Conservation (phyloP, 2,888 invertebrate species). For the Poecilobothrus nobilitatus region DNA sequence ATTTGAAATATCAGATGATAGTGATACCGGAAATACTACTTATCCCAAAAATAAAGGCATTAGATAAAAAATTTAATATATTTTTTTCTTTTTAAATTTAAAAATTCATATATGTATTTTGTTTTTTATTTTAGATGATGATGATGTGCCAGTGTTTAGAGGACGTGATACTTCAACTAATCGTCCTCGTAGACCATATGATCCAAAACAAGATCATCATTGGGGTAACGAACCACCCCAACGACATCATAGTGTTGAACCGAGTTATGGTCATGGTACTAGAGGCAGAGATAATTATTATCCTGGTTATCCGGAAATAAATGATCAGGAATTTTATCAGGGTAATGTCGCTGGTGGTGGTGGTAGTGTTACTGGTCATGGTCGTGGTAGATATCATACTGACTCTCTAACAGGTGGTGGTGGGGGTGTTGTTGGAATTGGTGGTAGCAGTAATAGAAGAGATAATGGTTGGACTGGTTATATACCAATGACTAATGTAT, state of each 20-base stretch:
- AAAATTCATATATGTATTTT: too few relatives aligned
- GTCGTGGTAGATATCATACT: slow-evolving; percentile 26
- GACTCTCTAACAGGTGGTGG: slow-evolving; percentile 32
- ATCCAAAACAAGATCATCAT: slow-evolving; percentile 31
- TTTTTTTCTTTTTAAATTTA: background rate
- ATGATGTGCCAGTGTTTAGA: slow-evolving; percentile 39
- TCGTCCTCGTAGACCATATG: slow-evolving; percentile 33
- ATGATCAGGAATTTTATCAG: slow-evolving; percentile 25
- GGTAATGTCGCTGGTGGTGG: slow-evolving; percentile 25
- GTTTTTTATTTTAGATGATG: slow-evolving; percentile 33
- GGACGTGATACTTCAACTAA: slow-evolving; percentile 34
- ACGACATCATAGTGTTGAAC: background rate
- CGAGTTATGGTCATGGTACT: background rate
- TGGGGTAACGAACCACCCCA: slow-evolving; percentile 29
- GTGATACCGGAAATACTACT: slow-evolving; percentile 35
- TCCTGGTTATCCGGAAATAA: background rate
- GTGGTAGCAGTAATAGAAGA: slow-evolving; percentile 26
- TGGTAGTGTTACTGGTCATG: slow-evolving; percentile 19
- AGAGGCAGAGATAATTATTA: background rate
- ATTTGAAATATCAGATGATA: slow-evolving; percentile 40
- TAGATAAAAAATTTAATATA: too few relatives aligned
- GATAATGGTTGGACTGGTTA: slow-evolving; percentile 40
- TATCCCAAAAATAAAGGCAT: slow-evolving; percentile 38
- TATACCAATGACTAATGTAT: slow-evolving; percentile 32
- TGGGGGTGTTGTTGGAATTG: slow-evolving; percentile 31